Evolutionary conservation across 2,113 vertebrate genomes (phyloP).

Genomic region (Xenopus tropicalis): DNA sequence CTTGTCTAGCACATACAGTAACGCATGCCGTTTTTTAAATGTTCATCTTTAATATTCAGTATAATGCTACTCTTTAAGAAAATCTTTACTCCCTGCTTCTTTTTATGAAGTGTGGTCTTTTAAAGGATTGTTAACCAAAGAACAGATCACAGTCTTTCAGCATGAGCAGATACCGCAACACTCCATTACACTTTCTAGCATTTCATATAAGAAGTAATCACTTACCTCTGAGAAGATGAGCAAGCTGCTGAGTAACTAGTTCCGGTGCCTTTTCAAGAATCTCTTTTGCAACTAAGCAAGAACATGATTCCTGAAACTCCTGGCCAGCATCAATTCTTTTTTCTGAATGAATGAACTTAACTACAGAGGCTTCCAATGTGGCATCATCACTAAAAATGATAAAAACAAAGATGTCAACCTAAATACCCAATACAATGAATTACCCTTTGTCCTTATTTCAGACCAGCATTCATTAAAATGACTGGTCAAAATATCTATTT

Average conservation of each 20-base stretch:
- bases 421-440: not conserved
- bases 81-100: conserved; percentile 75
- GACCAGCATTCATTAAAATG: too few relatives aligned
- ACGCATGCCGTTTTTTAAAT: conserved; percentile 67
- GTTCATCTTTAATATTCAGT: conserved; percentile 74
- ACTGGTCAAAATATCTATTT: too few relatives aligned
- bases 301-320: conserved; percentile 62
- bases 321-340: conserved; percentile 63
- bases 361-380: conserved; percentile 77
- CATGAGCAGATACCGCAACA: conserved; percentile 76
- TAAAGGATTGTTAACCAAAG: conserved; percentile 90
- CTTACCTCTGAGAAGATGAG: conserved; percentile 92
- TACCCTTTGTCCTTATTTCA: too few relatives aligned
- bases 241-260: conserved; percentile 80
- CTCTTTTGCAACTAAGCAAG: conserved; percentile 78
- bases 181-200: conserved; percentile 83
- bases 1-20: conserved; percentile 59
- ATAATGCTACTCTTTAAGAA: conserved; percentile 78
- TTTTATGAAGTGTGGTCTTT: conserved; percentile 74
- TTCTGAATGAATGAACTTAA: conserved; percentile 79
- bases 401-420: conserved; percentile 22
- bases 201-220: conserved; percentile 65
- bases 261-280: conserved; percentile 88
- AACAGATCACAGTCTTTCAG: conserved; percentile 80
- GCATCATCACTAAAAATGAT: conserved; percentile 71